Evolutionary conservation across 2,113 vertebrate species (phyloP), one percentile per base, ranked within the genome.

Genomic region (Strix aluco): DNA sequence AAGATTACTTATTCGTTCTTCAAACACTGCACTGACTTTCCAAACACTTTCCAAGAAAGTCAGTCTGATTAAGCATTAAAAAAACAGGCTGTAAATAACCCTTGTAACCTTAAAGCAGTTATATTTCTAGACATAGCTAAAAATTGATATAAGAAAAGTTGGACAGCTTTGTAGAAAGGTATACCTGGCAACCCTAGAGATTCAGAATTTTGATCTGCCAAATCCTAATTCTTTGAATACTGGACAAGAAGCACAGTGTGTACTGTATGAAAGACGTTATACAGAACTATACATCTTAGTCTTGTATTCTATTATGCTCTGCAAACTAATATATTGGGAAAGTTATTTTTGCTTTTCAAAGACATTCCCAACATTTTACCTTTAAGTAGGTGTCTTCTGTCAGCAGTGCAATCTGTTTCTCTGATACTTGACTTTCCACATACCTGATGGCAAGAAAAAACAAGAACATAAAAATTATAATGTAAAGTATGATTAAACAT

Each of bases 351-450:
- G 42, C 25, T 67, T 44, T 78, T 30, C 23, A 82, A 90, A 73
- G 29, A 67, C 13, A 57, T 67, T 57, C 30, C 81, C 65, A 29
- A 91, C 61, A 46, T 67, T 70, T 92, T 98, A 99, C 99, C 99
- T 99, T 99, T 95, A 99, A 97, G 97, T 96, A 96, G 75, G 27
- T 75, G 44, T 99, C 99, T 90, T 94, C 96, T 3, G 98, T 99
- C 86, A 99, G 96, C 29, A 99, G 98, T 23, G 96, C 95, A 65
- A 98, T 90, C 95, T 99, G 99, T 55, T 98, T 98, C 92, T 98
- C 97, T 63, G 98, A 93, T 67, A 97, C 97, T 74, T 99, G 99
- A 77, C 94, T 91, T 97, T 99, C 99, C 81, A 99, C 98, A 77
- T 98, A 99, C 77, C 99, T 99, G 90, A 90, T 11, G 92, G 67